Base-by-base conservation (phyloP, 2,888 invertebrate genomes). In the Trachelus tabidus region DNA sequence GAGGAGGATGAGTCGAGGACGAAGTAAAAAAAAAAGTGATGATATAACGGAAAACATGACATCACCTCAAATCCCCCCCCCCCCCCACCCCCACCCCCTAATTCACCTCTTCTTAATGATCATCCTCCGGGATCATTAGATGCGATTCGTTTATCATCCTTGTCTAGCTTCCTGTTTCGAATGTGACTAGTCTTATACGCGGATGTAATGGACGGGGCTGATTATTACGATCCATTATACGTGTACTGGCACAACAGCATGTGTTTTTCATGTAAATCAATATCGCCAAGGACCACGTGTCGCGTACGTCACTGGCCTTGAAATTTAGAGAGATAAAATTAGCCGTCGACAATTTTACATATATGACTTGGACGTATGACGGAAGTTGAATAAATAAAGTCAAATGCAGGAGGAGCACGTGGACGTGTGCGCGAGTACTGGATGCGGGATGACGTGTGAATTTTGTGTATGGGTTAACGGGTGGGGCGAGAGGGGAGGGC, bases 1-100 rank as follows among this genome's bases (percentile, higher is more conserved):
- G n/a, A n/a, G 23, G 23, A 15, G 40, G 23, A 56, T 23, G 23
- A 56, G 23, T 15, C 40, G 40, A 56, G 12, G 37, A 12, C 37
- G 37, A 37, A 12, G 40, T 23, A 40, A 9, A 56, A 23, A 56
- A 23, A 56, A 23, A 40, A 23, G 1, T 23, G 40, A 56, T 56
- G 0, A 56, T 56, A 9, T 56, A 56, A 56, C 40, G 40, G 40
- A 56, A 56, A 56, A 23, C 15, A 23, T 56, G 23, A 56, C 40
- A 23, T 56, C 40, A 56, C 1, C 40, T 34, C 34, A 34, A 11
- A 11, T 34, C 11, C 3, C 1, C 37, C 6, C 1, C 4, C 40
- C 40, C 1, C 0, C 1, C 40, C 15, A 1, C 3, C 12, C 37
- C 0, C 4, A n/a, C 12, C 0, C 12, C 3, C 3, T 11, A 37